Evolutionary conservation across 2,113 vertebrate species (phyloP).

Genomic region (Empidonax alnorum): DNA sequence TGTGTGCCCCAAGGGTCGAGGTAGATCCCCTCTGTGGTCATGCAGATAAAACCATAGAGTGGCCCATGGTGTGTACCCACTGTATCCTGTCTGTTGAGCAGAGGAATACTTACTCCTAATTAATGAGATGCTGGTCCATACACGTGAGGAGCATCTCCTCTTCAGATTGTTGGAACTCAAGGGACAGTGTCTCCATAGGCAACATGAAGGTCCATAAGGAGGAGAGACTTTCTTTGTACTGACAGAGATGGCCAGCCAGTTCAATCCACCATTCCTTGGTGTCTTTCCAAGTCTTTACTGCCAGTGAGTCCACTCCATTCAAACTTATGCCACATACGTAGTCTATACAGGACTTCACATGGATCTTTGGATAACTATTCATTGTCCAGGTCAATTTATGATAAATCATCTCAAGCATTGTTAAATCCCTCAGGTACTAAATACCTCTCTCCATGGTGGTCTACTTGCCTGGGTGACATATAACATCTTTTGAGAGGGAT

Average conservation of each 20-base stretch:
- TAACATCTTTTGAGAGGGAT: not conserved
- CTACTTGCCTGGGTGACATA: not conserved
- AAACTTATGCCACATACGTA: not conserved
- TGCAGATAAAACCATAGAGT: not conserved
- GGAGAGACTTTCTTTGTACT: not conserved
- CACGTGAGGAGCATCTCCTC: not conserved
- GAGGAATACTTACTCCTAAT: not conserved
- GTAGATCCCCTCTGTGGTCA: not conserved
- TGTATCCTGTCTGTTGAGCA: too few species aligned
- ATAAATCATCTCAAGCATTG: not conserved
- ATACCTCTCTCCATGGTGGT: accelerated
- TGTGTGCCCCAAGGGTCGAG: too few species aligned
- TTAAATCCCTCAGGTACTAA: not conserved
- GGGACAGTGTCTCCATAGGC: not conserved
- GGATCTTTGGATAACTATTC: not conserved
- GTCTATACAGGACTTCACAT: not conserved
- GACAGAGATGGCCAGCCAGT: not conserved
- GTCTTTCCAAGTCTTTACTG: not conserved
- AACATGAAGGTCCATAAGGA: not conserved
- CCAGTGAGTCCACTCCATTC: not conserved
- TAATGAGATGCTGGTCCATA: not conserved
- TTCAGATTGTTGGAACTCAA: not conserved
- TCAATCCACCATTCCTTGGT: not conserved
- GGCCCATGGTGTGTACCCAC: not conserved
- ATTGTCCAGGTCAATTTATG: not conserved